Evolutionary conservation across 2,113 vertebrate species (phyloP), one percentile per base, ranked within the genome.

Genomic region (Mobula hypostoma): DNA sequence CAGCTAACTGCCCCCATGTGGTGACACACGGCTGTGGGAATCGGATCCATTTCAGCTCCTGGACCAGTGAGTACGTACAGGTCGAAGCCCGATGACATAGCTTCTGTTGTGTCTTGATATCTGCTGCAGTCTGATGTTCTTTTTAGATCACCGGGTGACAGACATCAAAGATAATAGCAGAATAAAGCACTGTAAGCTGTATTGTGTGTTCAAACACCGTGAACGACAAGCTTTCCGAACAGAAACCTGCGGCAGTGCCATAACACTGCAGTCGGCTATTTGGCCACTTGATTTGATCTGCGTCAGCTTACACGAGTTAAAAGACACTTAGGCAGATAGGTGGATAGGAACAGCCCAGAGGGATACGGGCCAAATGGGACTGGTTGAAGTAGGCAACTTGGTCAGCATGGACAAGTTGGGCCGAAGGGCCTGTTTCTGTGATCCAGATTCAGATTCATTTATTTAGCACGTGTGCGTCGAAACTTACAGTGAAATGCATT

Each of bases 1-100:
- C 29, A 32, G 85, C 85, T 63, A 90, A 66, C 61, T 68, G 85
- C 85, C 85, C 85, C 85, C 85, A 90, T 90, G 85, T 90, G 85
- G 85, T 90, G 85, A 90, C 85, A 90, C 85, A 66, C n/a, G 58
- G 85, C 85, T 90, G 85, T 68, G 85, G 85, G 85, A 68, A 66
- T 68, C 61, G 15, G 85, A 32, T 66, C n/a, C n/a, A 15, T 68
- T 90, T 90, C 85, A 90, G 29, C 14, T 66, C 61, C 63, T 14
- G n/a, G 29, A 90, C 61, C 61, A 56, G 77, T 90, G 61, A n/a
- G 66, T 66, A 29, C 63, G 15, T 32, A 66, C n/a, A 17, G 61
- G 27, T 68, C n/a, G n/a, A 29, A 63, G 29, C 85, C 61, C 85
- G 32, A 12, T 7, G 58, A 11, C 85, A 32, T 66, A n/a, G 29